Base-by-base conservation (phyloP, 1,140 invertebrate species). In the Macrobrachium rosenbergii region DNA sequence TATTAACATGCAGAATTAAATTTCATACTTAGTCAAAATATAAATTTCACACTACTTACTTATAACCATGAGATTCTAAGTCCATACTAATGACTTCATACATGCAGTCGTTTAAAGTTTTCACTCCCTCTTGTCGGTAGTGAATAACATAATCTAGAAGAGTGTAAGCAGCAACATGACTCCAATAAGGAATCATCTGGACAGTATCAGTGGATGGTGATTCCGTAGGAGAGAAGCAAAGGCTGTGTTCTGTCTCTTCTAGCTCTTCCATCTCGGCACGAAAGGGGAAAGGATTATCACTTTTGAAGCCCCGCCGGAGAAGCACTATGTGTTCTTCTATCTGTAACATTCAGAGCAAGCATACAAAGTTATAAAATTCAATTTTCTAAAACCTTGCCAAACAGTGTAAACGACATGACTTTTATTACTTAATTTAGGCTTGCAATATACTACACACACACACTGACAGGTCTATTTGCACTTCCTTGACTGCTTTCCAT, bases 271-370 rank as follows among this genome's bases (percentile, higher is more conserved):
- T 72, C 19, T 23, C 67, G 0, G 21, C 67, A 28, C 37, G 67
- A n/a, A 72, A 72, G 5, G 67, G 67, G 8, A 72, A 72, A n/a
- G 21, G 67, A 19, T 37, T 72, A n/a, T 23, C 23, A 10, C 21
- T 72, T 7, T 72, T 72, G 67, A 28, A 37, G 21, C 67, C 67
- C 16, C 67, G n/a, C 21, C 67, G 67, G 12, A 72, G 10, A n/a
- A 72, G 67, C 5, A 37, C 37, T 14, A 72, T 72, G 67, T 72
- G 67, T n/a, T 72, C 67, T 10, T 72, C 67, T n/a, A 72, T 72
- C 67, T 72, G 67, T 72, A 16, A 12, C 6, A 10, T 52, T 52
- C 52, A 52, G 0, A 52, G 12, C 52, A 52, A 52, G 52, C 7
- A 52, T 5, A 10, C 7, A 52, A 52, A 52, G 45, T 10, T 52